Conservation (phyloP, 2,113 vertebrate genomes). For the Suricata suricatta region DNA sequence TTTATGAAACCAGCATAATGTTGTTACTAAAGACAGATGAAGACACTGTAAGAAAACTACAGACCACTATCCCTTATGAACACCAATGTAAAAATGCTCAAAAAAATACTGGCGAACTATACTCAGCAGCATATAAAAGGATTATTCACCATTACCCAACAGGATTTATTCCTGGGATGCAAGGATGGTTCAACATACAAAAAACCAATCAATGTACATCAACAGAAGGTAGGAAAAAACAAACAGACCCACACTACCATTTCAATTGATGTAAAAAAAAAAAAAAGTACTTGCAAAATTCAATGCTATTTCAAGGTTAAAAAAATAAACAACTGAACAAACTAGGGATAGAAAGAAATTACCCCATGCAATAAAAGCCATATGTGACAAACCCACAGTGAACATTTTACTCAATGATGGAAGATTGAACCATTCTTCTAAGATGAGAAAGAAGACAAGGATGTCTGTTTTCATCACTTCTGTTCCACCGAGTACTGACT, state of each 20-base stretch:
- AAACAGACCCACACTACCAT: background rate
- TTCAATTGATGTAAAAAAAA: background rate
- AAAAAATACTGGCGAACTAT: background rate
- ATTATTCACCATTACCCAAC: background rate
- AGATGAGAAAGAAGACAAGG: background rate
- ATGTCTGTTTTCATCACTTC: background rate
- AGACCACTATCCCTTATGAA: background rate
- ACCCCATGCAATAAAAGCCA: background rate
- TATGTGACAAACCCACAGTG: background rate
- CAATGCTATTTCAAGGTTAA: background rate
- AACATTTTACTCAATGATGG: background rate
- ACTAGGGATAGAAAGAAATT: background rate
- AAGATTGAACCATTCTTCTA: background rate
- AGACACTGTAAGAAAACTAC: background rate
- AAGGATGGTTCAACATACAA: background rate
- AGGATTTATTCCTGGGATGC: background rate
- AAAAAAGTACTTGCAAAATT: background rate
- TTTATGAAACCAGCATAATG: background rate
- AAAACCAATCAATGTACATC: background rate
- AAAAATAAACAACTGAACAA: background rate
- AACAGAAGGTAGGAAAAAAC: background rate
- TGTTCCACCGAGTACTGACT: background rate
- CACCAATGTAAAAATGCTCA: background rate
- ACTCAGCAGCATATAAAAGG: background rate
- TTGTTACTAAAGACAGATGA: background rate